Evolutionary conservation across 2,797 vertebrate genomes (phyloP).

Genomic region (Sebastes vulpes): DNA sequence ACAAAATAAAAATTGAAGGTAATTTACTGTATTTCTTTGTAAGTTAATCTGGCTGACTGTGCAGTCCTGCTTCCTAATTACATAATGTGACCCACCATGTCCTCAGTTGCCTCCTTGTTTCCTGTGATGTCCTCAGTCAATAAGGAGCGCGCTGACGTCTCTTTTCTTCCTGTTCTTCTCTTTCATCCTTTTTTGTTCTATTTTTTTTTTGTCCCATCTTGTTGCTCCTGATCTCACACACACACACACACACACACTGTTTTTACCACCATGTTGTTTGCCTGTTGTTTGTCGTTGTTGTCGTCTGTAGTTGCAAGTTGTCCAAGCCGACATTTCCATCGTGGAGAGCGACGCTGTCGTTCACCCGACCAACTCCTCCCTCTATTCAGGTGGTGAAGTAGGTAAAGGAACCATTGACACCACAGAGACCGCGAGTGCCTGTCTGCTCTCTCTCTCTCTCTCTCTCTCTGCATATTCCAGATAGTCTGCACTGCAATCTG

Average conservation of each 20-base stretch:
- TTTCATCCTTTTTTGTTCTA: background rate
- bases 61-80: slow-evolving; percentile 46
- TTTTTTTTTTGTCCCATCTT: slow-evolving; percentile 16
- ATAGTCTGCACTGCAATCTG: slow-evolving; percentile 41
- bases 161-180: slow-evolving; percentile 17
- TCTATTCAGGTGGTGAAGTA: slow-evolving; percentile 99
- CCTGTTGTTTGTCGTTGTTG: slow-evolving; percentile 81
- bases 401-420: slow-evolving; percentile 92
- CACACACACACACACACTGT: slow-evolving; percentile 30
- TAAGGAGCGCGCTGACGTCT: slow-evolving; percentile 45
- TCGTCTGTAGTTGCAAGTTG: slow-evolving; percentile 99
- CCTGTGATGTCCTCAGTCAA: slow-evolving; percentile 51
- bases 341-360: slow-evolving; percentile 98
- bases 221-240: slow-evolving; percentile 31
- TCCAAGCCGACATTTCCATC: slow-evolving; percentile 99
- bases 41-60: slow-evolving; percentile 27
- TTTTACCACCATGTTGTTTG: slow-evolving; percentile 76
- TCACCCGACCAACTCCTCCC: slow-evolving; percentile 99
- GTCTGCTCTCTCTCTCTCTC: slow-evolving; percentile 41
- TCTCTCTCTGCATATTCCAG: slow-evolving; percentile 37
- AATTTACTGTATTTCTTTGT: background rate
- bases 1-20: background rate
- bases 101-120: slow-evolving; percentile 56
- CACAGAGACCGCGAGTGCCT: slow-evolving; percentile 53
- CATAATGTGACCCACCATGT: slow-evolving; percentile 10